Evolutionary conservation across 2,113 vertebrate genomes (phyloP), one percentile per base, ranked within the genome.

Genomic region (Sceloporus undulatus): DNA sequence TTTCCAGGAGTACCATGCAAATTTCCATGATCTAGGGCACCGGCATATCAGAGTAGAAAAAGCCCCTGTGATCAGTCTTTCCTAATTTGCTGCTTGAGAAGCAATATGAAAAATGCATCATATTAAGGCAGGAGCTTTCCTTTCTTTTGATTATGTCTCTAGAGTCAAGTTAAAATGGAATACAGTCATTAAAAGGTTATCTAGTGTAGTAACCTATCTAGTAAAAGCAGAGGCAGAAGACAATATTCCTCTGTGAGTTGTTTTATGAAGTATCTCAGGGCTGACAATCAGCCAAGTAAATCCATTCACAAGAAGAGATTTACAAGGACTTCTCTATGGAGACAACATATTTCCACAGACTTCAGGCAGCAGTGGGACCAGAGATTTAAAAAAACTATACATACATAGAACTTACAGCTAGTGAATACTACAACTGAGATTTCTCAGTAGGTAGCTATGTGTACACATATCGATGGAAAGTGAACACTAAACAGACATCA

Each of bases 261-360:
- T 96, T 96, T 96, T 94, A 95, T 95, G 94, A 96, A 96, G 90
- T 94, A 94, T 92, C 94, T 96, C 87, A 86, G 92, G 91, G 93
- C 91, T 96, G 94, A 95, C 95, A 95, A 96, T 96, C 93, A 95
- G 91, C 91, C 94, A 97, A 94, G 94, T 96, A 97, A 97, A 97
- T 97, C 94, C 90, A 95, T 93, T 1, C 38, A 96, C 93, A 95
- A 96, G 92, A 82, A 94, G 95, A 97, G 96, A 97, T 97, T 97
- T 97, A 96, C 91, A 95, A 94, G 95, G 92, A 91, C 92, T 92
- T 94, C 91, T 94, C 95, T 94, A 75, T 34, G 88, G 95, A 94
- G 93, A 92, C 25, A 38, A 93, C 94, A 81, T 94, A 86, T 92
- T 96, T 95, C 94, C 88, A 87, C 82, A 89, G 94, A 93, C 88